phyloP scores from a whole-genome alignment of 2,888 invertebrate species.

The Belgica antarctica region DNA sequence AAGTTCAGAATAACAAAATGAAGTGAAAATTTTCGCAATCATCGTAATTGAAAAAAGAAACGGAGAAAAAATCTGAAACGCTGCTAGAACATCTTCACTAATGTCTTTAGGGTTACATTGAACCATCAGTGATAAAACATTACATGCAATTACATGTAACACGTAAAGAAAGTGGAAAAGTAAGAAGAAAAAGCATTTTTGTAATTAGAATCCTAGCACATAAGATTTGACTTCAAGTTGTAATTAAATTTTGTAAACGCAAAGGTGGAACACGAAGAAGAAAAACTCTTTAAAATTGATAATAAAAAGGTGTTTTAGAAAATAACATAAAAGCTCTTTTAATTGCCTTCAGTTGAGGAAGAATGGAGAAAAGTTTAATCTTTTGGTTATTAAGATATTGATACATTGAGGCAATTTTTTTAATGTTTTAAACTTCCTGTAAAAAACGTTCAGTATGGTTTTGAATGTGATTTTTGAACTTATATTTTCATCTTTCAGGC shows the following conservation, averaged over 20 bases:
- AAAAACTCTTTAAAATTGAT: slow-evolving; percentile 25
- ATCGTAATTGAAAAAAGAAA: slow-evolving; percentile 11
- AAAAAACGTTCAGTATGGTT: too few relatives aligned
- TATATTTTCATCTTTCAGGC: too few relatives aligned
- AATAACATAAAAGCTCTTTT: neutral
- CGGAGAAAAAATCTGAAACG: neutral
- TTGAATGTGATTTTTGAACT: too few relatives aligned
- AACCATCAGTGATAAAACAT: slow-evolving; percentile 17
- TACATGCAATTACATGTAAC: slow-evolving; percentile 24
- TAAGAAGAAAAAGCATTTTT: slow-evolving; percentile 9
- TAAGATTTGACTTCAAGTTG: slow-evolving; percentile 29
- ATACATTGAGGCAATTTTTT: too few relatives aligned
- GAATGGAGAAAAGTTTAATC: neutral
- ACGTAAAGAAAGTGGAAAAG: neutral
- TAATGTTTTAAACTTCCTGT: too few relatives aligned
- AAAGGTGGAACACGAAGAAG: neutral
- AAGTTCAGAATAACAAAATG: slow-evolving; percentile 10
- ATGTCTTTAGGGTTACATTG: neutral
- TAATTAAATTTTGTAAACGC: slow-evolving; percentile 25
- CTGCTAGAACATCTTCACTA: neutral
- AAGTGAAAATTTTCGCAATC: slow-evolving; percentile 21
- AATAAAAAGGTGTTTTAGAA: slow-evolving; percentile 28
- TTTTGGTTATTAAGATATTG: too few relatives aligned
- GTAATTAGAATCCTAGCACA: slow-evolving; percentile 20
- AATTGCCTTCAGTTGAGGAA: neutral